Conservation (phyloP, 2,113 vertebrate species). For the Pterocles burchelli region DNA sequence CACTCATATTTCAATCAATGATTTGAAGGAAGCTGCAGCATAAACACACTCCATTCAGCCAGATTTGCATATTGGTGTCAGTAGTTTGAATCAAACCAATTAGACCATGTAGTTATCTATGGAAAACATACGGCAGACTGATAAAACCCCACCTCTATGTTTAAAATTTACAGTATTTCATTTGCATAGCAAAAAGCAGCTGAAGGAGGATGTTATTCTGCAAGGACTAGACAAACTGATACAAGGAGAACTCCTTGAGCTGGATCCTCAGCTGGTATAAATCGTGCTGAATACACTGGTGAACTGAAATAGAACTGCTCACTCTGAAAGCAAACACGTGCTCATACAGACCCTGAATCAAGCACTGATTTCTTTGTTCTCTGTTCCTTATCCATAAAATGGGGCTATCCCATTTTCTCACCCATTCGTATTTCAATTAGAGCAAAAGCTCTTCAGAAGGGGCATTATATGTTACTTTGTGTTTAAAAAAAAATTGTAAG, state of each 20-base stretch:
- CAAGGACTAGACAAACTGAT: constrained; percentile 40
- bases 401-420: neutral
- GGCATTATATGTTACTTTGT: neutral
- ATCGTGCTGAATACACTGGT: neutral
- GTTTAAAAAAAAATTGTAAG: neutral
- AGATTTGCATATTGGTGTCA: constrained; percentile 73
- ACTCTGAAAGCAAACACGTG: neutral
- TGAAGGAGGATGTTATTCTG: constrained; percentile 37
- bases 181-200: constrained; percentile 61
- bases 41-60: constrained; percentile 59
- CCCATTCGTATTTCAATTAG: neutral
- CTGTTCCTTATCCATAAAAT: neutral
- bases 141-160: constrained; percentile 46
- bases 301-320: neutral
- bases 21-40: constrained; percentile 53
- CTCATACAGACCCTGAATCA: neutral
- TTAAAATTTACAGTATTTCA: constrained; percentile 65
- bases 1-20: constrained; percentile 64
- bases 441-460: neutral
- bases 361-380: constrained; percentile 23
- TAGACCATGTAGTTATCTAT: constrained; percentile 69
- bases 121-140: constrained; percentile 68
- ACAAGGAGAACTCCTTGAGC: constrained; percentile 10
- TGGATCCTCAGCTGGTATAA: constrained; percentile 38
- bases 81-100: constrained; percentile 72